These are phyloP conservation scores for Gymnocheta viridis DNA, from an alignment of 2,888 invertebrate species.

Conservation along the genomic window DNA sequence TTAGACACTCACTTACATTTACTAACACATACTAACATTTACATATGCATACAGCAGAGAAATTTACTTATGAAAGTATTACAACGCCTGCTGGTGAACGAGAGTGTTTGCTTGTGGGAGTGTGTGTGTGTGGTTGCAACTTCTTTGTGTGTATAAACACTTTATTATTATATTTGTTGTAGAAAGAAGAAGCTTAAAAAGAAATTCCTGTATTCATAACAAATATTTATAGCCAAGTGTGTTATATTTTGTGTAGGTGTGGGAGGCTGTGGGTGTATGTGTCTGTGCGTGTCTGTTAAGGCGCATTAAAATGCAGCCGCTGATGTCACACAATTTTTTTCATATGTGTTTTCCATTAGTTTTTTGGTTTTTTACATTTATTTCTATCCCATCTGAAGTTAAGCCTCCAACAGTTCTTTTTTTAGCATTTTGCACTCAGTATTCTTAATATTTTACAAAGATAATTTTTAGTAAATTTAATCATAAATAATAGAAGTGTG, in stretches of 20 bases:
- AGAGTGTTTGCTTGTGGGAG: not conserved
- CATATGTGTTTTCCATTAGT: not conserved
- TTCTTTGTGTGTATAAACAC: slow-evolving; percentile 12
- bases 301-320: slow-evolving; percentile 64
- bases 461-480: not conserved
- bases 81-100: not conserved
- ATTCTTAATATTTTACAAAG: not conserved
- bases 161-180: slow-evolving; percentile 53
- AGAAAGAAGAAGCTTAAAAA: slow-evolving; percentile 34
- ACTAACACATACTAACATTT: not conserved
- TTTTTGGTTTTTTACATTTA: slow-evolving; percentile 17
- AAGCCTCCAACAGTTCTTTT: slow-evolving; percentile 32
- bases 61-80: slow-evolving; percentile 38
- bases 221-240: not conserved
- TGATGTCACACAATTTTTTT: slow-evolving; percentile 54
- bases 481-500: not conserved
- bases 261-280: not conserved
- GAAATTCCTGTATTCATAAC: slow-evolving; percentile 33
- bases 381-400: slow-evolving; percentile 28
- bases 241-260: too few species aligned
- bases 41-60: not conserved
- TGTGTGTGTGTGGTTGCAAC: not conserved
- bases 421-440: not conserved
- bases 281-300: not conserved
- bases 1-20: slow-evolving; percentile 15